Conservation (phyloP, 2,888 invertebrate species). For the Heliothis peltigera region DNA sequence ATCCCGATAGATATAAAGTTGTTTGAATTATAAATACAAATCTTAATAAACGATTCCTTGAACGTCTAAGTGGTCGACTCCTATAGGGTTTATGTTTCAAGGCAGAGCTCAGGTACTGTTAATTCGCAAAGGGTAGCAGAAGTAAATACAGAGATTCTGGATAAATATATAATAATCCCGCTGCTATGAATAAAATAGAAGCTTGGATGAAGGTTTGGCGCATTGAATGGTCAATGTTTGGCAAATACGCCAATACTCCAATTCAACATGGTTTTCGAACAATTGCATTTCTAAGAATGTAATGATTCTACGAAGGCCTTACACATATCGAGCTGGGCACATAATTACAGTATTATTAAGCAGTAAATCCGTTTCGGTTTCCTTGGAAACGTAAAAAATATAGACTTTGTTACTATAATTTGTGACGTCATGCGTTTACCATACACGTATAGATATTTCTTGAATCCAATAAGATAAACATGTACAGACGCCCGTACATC, state of each 20-base stretch:
- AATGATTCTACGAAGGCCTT: background rate
- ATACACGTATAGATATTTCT: background rate
- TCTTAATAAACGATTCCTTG: slow-evolving; percentile 41
- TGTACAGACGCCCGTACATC: too few relatives aligned
- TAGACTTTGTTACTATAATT: background rate
- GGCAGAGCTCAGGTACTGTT: slow-evolving; percentile 7
- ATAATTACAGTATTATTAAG: background rate
- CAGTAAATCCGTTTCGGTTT: background rate
- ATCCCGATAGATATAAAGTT: background rate
- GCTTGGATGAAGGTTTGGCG: slow-evolving; percentile 23
- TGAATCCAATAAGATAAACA: background rate
- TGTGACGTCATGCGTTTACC: background rate
- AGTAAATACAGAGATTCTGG: slow-evolving; percentile 32
- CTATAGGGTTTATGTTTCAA: slow-evolving; percentile 6
- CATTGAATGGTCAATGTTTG: slow-evolving; percentile 36
- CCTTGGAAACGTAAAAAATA: background rate
- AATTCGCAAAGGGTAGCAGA: slow-evolving; percentile 33
- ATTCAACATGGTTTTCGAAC: slow-evolving; percentile 20
- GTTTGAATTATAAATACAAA: slow-evolving; percentile 26
- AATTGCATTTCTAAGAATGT: slow-evolving; percentile 19
- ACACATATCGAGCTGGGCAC: background rate
- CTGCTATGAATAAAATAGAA: slow-evolving; percentile 40
- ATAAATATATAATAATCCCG: slow-evolving; percentile 39
- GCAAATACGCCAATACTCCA: slow-evolving; percentile 34
- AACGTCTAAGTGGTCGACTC: slow-evolving; percentile 16